Base-by-base conservation (phyloP, 2,797 vertebrate species). In the Amphiprion clarkii region DNA sequence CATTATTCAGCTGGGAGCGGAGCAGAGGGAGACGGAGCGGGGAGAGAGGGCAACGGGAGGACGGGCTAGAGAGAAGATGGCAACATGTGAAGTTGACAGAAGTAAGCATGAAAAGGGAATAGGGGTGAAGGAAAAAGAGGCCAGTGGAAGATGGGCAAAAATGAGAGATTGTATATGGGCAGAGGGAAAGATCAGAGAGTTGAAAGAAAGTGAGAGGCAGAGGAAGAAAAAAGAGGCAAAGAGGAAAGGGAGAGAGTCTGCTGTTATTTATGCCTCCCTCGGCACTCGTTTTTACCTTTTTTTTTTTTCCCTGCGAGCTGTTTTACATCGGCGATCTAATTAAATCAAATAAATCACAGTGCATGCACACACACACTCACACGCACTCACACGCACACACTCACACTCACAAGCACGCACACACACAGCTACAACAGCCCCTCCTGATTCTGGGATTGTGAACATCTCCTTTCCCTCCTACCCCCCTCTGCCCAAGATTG, bases 281-380 rank as follows among this genome's bases (percentile, higher is more conserved):
- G 94, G 94, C 90, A 93, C 94, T 92, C 84, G 91, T 96, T 95
- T 94, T 95, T 93, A 95, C 90, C 95, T 96, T 95, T 92, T 96
- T 95, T 92, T 96, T 86, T 72, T 56, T 0, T 94, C 95, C 95
- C 95, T 89, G 91, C 90, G 91, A 94, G 96, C 93, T 94, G 92
- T 95, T 97, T 97, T 97, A 96, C 95, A 96, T 96, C 94, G 93
- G 94, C 94, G 94, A 92, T 96, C 96, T 98, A 97, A 98, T 97
- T 96, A 97, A 98, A 97, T 94, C 93, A 94, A 95, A 96, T 96
- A 96, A 96, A 96, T 97, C 59, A 93, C 92, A 83, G 88, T 33
- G 53, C 62, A 3, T 55, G 4, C 14, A 80, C 88, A 81, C 91
- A 90, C 53, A 53, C 69, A 69, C 68, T 2, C 58, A 5, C 14